These are phyloP conservation scores for Bimastos eiseni DNA, from an alignment of 2,888 invertebrate genomes.

Conservation along the genomic window DNA sequence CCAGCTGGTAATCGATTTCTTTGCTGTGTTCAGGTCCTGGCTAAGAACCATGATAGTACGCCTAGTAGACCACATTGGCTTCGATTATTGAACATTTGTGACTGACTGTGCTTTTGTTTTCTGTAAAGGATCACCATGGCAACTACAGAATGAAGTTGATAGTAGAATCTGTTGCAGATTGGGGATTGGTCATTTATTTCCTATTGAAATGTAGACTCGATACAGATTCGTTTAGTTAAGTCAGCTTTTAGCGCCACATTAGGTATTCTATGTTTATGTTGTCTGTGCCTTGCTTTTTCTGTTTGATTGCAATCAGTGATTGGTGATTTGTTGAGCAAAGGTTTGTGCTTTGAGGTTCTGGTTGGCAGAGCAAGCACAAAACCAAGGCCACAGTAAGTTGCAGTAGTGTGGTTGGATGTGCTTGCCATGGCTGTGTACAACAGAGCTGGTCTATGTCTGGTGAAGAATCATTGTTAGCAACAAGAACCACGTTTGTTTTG, in stretches of 20 bases:
- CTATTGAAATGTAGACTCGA: background rate
- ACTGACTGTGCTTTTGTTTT: background rate
- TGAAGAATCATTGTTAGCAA: background rate
- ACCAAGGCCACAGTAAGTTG: background rate
- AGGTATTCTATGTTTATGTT: slow-evolving; percentile 22
- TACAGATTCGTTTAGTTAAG: slow-evolving; percentile 14
- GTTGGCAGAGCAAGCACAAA: background rate
- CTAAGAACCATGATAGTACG: background rate
- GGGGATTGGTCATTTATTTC: slow-evolving; percentile 9
- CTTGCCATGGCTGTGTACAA: background rate
- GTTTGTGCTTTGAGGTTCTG: background rate
- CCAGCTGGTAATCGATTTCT: background rate
- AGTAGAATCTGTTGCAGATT: slow-evolving; percentile 9
- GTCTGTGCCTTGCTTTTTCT: slow-evolving; percentile 24
- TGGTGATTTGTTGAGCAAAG: background rate
- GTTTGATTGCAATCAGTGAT: slow-evolving; percentile 19
- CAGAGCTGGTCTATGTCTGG: background rate
- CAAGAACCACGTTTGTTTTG: background rate
- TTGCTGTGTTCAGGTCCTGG: background rate
- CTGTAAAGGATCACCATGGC: background rate
- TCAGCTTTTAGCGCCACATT: background rate
- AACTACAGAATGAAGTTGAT: background rate
- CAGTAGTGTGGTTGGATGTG: background rate
- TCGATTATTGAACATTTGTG: background rate
- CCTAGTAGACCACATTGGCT: background rate